Evolutionary conservation across 2,113 vertebrate genomes (phyloP).

Genomic region (Leptobrachium leishanense): DNA sequence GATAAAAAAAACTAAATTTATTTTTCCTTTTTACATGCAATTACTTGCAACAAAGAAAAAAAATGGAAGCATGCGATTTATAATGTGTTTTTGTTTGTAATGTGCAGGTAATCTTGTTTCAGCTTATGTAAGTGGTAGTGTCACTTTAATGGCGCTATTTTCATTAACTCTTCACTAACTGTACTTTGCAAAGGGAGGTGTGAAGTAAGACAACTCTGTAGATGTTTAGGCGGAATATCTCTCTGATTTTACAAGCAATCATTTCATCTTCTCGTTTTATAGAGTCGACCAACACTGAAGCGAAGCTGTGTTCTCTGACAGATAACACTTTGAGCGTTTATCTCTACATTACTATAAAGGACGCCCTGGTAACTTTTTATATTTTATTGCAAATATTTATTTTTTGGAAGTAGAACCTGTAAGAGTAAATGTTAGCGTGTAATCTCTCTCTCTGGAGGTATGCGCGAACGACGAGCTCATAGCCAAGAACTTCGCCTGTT

Average conservation of each 20-base stretch:
- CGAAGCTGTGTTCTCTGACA: constrained; percentile 69
- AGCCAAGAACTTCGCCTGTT: constrained; percentile 82
- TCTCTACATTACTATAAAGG: constrained; percentile 78
- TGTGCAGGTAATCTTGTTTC: too few species aligned
- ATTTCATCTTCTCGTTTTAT: neutral
- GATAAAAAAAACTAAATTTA: too few species aligned
- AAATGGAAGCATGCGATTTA: too few species aligned
- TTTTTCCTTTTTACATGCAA: too few species aligned
- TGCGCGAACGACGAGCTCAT: constrained; percentile 91
- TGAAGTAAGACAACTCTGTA: too few species aligned
- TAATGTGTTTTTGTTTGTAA: too few species aligned
- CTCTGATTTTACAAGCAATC: neutral
- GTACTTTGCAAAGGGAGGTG: too few species aligned
- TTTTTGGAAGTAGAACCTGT: neutral
- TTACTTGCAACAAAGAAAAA: too few species aligned
- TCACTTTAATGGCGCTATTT: too few species aligned
- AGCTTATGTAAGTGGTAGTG: too few species aligned
- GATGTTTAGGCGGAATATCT: too few species aligned
- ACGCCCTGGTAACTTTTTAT: constrained; percentile 74
- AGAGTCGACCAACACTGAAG: constrained; percentile 77
- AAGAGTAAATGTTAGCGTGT: neutral
- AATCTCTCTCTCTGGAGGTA: constrained; percentile 66
- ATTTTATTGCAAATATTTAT: neutral
- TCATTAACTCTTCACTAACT: too few species aligned
- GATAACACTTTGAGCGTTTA: constrained; percentile 70